Evolutionary conservation across 1,140 invertebrate genomes (phyloP).

Genomic region (Leucophenga varia): DNA sequence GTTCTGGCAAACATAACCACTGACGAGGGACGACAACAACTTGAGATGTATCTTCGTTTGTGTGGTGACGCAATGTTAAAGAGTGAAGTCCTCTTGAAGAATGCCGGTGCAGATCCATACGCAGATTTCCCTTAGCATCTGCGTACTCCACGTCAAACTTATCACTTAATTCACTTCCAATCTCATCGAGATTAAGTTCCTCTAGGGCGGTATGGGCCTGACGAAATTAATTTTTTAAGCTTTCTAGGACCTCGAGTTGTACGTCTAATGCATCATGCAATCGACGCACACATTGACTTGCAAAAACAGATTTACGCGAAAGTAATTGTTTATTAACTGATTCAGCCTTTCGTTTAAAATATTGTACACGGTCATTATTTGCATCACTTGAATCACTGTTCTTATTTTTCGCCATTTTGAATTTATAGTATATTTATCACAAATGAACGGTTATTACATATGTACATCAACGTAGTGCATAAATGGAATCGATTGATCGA

Average conservation of each 20-base stretch:
- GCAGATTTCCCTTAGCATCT: not conserved
- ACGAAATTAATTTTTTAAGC: not conserved
- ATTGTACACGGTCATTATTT: not conserved
- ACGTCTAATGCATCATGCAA: not conserved
- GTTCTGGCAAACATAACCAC: too few species aligned
- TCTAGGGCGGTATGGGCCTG: not conserved
- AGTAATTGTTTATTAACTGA: not conserved
- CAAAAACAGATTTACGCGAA: not conserved
- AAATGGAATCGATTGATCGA: too few species aligned
- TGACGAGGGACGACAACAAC: too few species aligned
- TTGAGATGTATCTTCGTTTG: too few species aligned
- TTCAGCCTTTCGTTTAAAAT: not conserved
- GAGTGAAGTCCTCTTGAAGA: not conserved
- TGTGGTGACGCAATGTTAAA: not conserved
- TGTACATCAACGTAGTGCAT: too few species aligned
- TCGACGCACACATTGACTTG: not conserved
- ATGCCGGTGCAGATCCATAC: not conserved
- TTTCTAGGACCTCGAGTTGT: not conserved
- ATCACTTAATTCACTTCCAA: not conserved
- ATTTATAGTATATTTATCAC: too few species aligned
- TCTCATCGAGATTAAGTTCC: not conserved
- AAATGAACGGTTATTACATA: too few species aligned
- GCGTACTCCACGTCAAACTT: not conserved
- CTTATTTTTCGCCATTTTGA: too few species aligned
- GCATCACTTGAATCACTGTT: not conserved